Evolutionary conservation across 53 echinoderm and acorn worm species (phyloP).

Genomic region (Mesocentrotus franciscanus): DNA sequence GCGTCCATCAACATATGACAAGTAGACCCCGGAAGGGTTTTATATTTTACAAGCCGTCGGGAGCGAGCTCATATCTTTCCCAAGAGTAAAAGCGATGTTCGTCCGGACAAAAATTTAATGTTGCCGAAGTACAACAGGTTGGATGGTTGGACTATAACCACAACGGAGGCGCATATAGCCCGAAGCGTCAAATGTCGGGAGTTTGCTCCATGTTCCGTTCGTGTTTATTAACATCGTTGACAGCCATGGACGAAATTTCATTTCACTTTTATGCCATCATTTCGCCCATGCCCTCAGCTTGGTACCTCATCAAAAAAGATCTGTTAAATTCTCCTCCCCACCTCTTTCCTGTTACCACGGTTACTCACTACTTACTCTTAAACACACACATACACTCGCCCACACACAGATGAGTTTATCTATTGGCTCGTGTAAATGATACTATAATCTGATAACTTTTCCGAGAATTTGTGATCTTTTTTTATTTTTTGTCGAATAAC

Average conservation of each 20-base stretch:
- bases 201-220: background rate
- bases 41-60: background rate
- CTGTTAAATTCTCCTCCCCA: background rate
- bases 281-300: background rate
- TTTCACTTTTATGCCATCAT: background rate
- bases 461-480: too few relatives aligned
- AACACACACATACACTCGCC: background rate
- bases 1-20: background rate
- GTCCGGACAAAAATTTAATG: background rate
- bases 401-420: background rate
- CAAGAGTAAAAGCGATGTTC: background rate
- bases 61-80: background rate
- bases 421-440: too few relatives aligned
- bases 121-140: background rate
- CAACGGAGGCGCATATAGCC: background rate
- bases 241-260: background rate
- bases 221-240: conserved; percentile 1
- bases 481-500: too few relatives aligned
- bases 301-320: background rate
- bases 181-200: background rate
- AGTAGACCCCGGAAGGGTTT: background rate
- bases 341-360: background rate
- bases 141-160: background rate
- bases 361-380: background rate
- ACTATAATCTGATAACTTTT: too few relatives aligned